phyloP scores from a whole-genome alignment of 1,140 invertebrate species.

The Sinella curviseta region DNA sequence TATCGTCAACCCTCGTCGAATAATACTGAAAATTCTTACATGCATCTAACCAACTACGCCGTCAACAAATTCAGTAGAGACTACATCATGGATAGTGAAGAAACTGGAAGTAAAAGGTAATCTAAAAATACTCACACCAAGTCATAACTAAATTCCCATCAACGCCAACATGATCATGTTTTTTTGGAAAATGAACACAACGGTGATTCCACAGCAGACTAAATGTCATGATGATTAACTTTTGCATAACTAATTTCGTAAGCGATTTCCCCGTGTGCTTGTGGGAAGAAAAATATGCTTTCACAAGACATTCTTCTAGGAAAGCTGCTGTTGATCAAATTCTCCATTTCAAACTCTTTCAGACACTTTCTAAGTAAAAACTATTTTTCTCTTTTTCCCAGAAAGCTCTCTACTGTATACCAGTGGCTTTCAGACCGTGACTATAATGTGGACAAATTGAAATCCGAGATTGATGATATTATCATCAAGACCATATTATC shows the following conservation, averaged over 20 bases:
- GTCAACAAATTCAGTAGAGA: slow-evolving; percentile 83
- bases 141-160: not conserved
- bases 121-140: too few relatives aligned
- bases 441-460: slow-evolving; percentile 72
- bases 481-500: slow-evolving; percentile 86
- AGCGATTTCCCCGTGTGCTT: too few relatives aligned
- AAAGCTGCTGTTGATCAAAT: too few relatives aligned
- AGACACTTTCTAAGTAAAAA: not conserved
- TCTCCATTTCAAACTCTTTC: not conserved
- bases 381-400: slow-evolving; percentile 49
- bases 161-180: not conserved
- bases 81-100: slow-evolving; percentile 69
- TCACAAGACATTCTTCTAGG: too few relatives aligned
- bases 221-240: too few relatives aligned
- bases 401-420: slow-evolving; percentile 78
- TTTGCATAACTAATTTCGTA: too few relatives aligned
- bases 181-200: too few relatives aligned
- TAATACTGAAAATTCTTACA: slow-evolving; percentile 84
- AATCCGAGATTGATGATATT: slow-evolving; percentile 82
- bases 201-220: too few relatives aligned
- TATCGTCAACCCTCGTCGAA: slow-evolving; percentile 76
- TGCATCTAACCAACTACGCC: slow-evolving; percentile 97
- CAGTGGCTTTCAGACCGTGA: slow-evolving; percentile 69
- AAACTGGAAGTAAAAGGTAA: slow-evolving; percentile 79
- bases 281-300: too few relatives aligned